Evolutionary conservation across 2,797 vertebrate genomes (phyloP), one percentile per base, ranked within the genome.

Genomic region (Takifugu rubripes): DNA sequence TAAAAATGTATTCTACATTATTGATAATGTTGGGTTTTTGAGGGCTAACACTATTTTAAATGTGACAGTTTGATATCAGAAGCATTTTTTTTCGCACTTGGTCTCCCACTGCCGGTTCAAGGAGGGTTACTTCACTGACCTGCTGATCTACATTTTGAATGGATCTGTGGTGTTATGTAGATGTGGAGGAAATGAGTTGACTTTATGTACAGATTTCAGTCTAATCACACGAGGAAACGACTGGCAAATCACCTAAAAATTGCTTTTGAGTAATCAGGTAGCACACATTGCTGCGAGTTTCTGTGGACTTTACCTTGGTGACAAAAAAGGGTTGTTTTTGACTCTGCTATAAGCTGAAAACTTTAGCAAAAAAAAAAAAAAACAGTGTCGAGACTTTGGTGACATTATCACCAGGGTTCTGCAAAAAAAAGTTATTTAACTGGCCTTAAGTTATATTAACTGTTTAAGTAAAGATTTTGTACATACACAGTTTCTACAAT

Each of bases 371-470:
- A 58, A 70, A 57, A 44, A 26, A 25, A 9, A 17, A 46, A 42
- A 25, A 49, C n/a, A 61, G 70, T 66, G 55, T 75, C 62, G 66
- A 87, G 70, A 72, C 61, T 68, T 91, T 84, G 84, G 81, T 87
- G 86, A 83, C 73, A 80, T 66, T 75, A 70, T 88, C 85, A 86
- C 84, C 84, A 83, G 76, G 77, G 72, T 84, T 81, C 72, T 87
- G 80, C 83, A 81, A 87, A 87, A 79, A 79, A 81, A 79, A 84
- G 78, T 80, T 66, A 87, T 86, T 87, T 68, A 88, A 90, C 85
- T 90, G 83, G 89, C 91, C 90, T 93, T 92, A 92, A 92, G 90
- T 91, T 92, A 92, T 92, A 92, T 92, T 91, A 92, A 92, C 90
- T 91, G 86, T 87, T 84, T 78, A 84, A 86, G 81, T 89, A 89